Conservation (phyloP, 2,888 invertebrate genomes). For the Digitonthophagus gazella region DNA sequence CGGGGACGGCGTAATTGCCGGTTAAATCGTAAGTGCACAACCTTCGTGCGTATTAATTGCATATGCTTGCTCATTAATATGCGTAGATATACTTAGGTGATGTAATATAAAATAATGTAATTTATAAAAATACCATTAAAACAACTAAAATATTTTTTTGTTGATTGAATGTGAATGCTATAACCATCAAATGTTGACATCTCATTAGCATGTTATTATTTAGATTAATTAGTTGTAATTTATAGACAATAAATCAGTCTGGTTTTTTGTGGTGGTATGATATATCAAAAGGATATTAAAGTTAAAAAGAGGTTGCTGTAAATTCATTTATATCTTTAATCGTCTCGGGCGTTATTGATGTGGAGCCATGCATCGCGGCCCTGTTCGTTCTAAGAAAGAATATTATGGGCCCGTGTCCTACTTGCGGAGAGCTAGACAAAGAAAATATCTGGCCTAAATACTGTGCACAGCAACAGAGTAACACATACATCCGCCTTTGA, state of each 20-base stretch:
- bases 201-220: not conserved
- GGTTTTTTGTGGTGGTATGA: too few relatives aligned
- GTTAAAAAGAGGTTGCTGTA: not conserved
- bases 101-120: too few relatives aligned
- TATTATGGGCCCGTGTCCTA: not conserved
- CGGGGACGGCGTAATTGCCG: conserved; percentile 16
- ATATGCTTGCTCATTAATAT: too few relatives aligned
- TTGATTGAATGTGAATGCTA: not conserved
- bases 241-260: not conserved
- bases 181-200: not conserved
- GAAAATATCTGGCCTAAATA: conserved; percentile 16
- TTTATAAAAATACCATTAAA: too few relatives aligned
- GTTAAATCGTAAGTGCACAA: conserved; percentile 18
- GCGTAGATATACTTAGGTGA: too few relatives aligned
- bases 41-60: conserved; percentile 18
- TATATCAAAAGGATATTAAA: too few relatives aligned
- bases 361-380: not conserved
- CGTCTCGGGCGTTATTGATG: not conserved
- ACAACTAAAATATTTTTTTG: too few relatives aligned
- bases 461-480: conserved; percentile 4
- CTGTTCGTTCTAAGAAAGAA: not conserved
- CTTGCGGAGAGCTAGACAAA: conserved; percentile 1
- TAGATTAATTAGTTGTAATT: not conserved
- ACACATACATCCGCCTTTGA: conserved; percentile 7
- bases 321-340: not conserved